These are phyloP conservation scores for Amblyopsis hoosieri DNA, from an alignment of 2,797 vertebrate genomes.

Conservation along the genomic window DNA sequence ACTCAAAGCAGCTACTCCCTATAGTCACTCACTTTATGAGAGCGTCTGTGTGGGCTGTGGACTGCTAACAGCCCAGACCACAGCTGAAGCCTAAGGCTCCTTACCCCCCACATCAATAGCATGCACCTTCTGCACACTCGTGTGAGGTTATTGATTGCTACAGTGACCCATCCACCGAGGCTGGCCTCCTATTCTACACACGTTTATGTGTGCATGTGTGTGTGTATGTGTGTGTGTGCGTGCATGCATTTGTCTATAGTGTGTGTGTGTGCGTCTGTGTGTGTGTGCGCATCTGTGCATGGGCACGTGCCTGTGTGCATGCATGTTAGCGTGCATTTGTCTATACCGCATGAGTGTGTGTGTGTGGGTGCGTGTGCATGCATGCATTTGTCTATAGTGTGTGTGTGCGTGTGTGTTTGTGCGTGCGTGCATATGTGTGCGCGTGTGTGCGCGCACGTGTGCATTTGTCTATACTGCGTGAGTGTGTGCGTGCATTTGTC, in stretches of 20 bases:
- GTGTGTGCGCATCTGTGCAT: constrained; percentile 7
- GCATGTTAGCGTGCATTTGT: not conserved
- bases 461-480: constrained; percentile 6
- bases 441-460: constrained; percentile 12
- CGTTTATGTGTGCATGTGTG: not conserved
- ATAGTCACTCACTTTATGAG: too few species aligned
- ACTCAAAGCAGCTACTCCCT: too few species aligned
- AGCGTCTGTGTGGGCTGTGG: not conserved
- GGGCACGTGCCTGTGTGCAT: constrained; percentile 4
- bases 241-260: not conserved
- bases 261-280: constrained; percentile 6
- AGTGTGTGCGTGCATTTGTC: constrained; percentile 24
- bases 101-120: constrained; percentile 6
- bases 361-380: constrained; percentile 2
- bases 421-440: not conserved
- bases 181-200: not conserved
- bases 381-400: not conserved
- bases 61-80: constrained; percentile 1
- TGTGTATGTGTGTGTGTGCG: constrained; percentile 17
- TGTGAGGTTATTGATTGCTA: not conserved
- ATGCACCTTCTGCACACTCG: constrained; percentile 8
- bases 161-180: constrained; percentile 14
- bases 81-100: constrained; percentile 19
- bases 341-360: not conserved
- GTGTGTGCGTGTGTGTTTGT: not conserved